phyloP scores from a whole-genome alignment of 2,113 vertebrate genomes.

The Bettongia penicillata region DNA sequence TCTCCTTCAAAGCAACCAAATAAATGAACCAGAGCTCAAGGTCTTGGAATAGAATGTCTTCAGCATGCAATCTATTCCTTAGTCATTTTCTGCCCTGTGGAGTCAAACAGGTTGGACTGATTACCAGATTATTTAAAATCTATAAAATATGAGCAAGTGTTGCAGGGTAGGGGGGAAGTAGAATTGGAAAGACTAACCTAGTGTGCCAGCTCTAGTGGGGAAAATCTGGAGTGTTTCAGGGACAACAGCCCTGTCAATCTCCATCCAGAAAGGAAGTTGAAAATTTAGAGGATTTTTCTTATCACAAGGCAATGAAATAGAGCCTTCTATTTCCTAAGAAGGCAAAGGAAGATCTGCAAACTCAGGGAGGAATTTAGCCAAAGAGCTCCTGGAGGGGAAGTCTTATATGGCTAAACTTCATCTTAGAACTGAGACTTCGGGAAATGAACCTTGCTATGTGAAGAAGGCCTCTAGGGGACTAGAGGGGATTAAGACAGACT shows the following conservation, averaged over 20 bases:
- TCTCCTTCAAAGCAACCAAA: not conserved
- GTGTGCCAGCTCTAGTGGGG: not conserved
- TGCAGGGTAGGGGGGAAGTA: not conserved
- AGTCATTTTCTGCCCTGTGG: not conserved
- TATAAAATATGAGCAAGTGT: not conserved
- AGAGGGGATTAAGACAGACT: not conserved
- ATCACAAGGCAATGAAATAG: not conserved
- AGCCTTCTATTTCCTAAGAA: not conserved
- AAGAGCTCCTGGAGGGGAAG: not conserved
- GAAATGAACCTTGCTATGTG: not conserved
- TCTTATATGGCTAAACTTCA: not conserved
- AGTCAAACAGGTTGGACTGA: not conserved
- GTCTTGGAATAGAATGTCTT: slow-evolving; percentile 8
- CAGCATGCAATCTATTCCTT: not conserved
- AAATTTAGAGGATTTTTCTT: not conserved
- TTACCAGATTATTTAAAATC: not conserved
- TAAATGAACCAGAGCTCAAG: not conserved
- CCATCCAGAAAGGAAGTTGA: not conserved
- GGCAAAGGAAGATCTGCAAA: not conserved
- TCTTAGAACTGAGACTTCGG: slow-evolving; percentile 20
- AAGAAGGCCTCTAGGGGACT: not conserved
- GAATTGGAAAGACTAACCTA: not conserved
- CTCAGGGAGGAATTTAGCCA: not conserved
- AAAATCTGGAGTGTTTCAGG: not conserved
- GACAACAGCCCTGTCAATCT: not conserved